A percentile compares a stretch with the other conserved stretches of the same genome.
These are phyloP conservation scores for Falco berigora DNA, from an alignment of 2,797 vertebrate species.

Conservation along the genomic window DNA sequence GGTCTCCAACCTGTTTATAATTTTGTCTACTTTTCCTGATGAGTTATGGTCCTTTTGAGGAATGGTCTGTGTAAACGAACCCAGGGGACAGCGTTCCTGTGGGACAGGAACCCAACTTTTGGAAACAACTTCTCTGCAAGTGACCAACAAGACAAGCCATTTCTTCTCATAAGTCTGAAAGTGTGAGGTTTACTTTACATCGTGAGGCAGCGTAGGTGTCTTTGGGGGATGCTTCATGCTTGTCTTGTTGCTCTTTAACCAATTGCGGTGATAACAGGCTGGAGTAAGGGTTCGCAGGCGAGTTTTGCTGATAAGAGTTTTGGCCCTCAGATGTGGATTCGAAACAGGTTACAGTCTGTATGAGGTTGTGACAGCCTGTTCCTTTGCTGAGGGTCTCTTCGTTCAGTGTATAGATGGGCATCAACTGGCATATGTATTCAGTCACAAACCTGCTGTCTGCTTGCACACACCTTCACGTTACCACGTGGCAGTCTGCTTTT, in stretches of 20 bases:
- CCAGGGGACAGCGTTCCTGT: not conserved
- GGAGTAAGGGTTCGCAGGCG: not conserved
- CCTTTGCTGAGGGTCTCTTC: not conserved
- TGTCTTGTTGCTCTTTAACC: not conserved
- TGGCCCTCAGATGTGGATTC: not conserved
- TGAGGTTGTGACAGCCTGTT: not conserved
- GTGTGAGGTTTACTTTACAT: no score
- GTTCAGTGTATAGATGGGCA: not conserved
- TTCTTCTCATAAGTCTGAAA: not conserved
- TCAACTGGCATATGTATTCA: not conserved
- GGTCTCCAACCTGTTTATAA: not conserved
- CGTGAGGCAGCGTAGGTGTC: not conserved
- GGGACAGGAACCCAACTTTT: not conserved
- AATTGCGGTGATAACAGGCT: not conserved
- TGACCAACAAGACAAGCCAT: not conserved
- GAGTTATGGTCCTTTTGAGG: not conserved
- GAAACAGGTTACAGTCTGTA: not conserved
- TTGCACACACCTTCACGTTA: not conserved
- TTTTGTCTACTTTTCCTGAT: not conserved
- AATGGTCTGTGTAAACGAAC: not conserved
- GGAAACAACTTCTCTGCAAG: not conserved
- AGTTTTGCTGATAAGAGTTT: not conserved
- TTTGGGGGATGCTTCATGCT: not conserved
- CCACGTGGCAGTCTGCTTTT: not conserved
- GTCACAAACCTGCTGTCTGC: not conserved